Base-by-base conservation (phyloP, 2,888 invertebrate genomes). In the Macrophya alboannulata region DNA sequence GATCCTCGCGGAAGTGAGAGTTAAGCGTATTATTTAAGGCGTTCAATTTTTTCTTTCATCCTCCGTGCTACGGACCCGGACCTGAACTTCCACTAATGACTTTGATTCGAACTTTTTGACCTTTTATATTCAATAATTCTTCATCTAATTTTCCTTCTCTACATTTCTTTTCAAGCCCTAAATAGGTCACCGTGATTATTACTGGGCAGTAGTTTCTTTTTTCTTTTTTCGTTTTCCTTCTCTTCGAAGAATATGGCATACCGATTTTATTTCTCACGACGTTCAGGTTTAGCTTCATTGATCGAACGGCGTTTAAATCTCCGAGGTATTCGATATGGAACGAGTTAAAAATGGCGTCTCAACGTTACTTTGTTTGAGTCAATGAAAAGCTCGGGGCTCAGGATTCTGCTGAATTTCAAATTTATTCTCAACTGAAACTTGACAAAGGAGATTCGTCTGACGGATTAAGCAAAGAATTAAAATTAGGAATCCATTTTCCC, bases 371-470 rank as follows among this genome's bases (percentile, higher is more conserved):
- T 31, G 55, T 55, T n/a, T 37, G 77, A 77, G 51, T 77, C 51
- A 37, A 77, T 77, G 55, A 77, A 51, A 77, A 77, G 51, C 51
- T 25, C 17, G 31, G 1, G 8, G 43, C 31, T 51, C 17, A 77
- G 51, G 51, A 81, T 81, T 71, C 12, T 83, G 83, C 83, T 83
- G 83, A 83, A 83, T 83, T 31, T 65, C 31, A 65, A 83, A 83
- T 68, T 83, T 68, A 83, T 83, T 68, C 17, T 43, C 25, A 37
- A 45, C 43, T 5, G 45, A 31, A 68, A 31, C 45, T 71, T 37
- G 83, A 81, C 51, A 71, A 83, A 68, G 68, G 68, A 51, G 48
- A 83, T 68, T 48, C 83, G 37, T 37, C 37, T 9, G 68, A 37
- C 1, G 83, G 68, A 83, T 83, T 83, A 68, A 51, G 83, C 48